Conservation (phyloP, 2,113 vertebrate genomes). For the Donacobius atricapilla region DNA sequence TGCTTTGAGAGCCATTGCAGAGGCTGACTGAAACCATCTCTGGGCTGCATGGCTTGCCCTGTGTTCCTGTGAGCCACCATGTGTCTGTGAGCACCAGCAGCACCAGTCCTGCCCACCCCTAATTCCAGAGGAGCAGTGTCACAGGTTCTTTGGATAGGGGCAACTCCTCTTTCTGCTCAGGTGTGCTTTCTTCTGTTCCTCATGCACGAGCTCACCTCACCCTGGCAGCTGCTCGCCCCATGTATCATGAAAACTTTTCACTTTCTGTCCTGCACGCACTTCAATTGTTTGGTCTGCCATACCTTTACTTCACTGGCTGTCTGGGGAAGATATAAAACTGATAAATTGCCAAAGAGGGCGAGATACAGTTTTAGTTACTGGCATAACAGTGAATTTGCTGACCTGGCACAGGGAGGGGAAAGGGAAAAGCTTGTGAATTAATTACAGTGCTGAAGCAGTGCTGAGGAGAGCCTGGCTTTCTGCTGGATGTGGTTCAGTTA, state of each 20-base stretch:
- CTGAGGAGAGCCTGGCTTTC: conserved; percentile 20
- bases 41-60: accelerated
- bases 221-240: background rate
- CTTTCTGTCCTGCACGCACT: background rate
- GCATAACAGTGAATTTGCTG: conserved; percentile 32
- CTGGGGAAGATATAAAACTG: conserved; percentile 33
- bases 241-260: background rate
- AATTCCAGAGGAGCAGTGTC: background rate
- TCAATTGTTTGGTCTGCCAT: background rate
- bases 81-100: background rate
- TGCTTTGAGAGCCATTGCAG: background rate
- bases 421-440: conserved; percentile 1
- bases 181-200: background rate
- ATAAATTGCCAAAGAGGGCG: background rate
- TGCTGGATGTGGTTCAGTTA: background rate
- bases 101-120: background rate
- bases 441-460: background rate
- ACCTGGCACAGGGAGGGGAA: background rate
- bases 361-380: conserved; percentile 43
- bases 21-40: background rate
- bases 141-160: accelerated
- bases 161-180: accelerated
- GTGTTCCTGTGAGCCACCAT: background rate
- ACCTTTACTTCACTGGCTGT: background rate
- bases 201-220: accelerated